Evolutionary conservation across 2,113 vertebrate genomes (phyloP).

Genomic region (Chrysochloris asiatica): DNA sequence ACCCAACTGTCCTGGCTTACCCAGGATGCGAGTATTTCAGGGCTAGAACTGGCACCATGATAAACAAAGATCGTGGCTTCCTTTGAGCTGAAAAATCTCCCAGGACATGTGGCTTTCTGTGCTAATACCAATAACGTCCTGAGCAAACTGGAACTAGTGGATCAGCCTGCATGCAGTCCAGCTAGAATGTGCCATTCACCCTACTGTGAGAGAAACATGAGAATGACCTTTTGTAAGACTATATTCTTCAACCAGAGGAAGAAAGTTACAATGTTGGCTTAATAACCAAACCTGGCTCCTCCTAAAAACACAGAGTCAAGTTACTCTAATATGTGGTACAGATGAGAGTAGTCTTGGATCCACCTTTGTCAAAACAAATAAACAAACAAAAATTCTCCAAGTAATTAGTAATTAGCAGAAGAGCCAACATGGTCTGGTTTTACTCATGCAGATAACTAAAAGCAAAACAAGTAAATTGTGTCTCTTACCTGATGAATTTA

Average conservation of each 20-base stretch:
- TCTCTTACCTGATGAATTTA: conserved; percentile 95
- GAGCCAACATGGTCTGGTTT: not conserved
- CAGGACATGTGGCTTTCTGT: not conserved
- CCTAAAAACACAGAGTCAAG: not conserved
- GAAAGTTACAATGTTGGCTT: not conserved
- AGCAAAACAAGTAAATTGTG: not conserved
- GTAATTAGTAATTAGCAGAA: not conserved
- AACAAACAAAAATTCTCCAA: not conserved
- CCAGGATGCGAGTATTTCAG: not conserved
- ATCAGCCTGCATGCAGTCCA: not conserved
- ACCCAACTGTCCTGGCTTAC: not conserved
- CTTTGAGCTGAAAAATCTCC: not conserved
- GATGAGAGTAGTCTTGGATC: not conserved
- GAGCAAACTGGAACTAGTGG: not conserved
- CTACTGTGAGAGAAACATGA: not conserved
- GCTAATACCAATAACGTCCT: not conserved
- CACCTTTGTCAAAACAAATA: not conserved
- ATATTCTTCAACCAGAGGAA: not conserved
- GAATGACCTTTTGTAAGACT: not conserved
- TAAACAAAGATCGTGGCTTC: not conserved
- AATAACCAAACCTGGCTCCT: not conserved
- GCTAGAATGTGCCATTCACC: not conserved
- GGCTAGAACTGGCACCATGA: not conserved
- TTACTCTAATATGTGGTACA: not conserved
- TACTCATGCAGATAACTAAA: not conserved